These are phyloP conservation scores for Berghia stephanieae DNA, from an alignment of 1,140 invertebrate genomes.

Conservation along the genomic window DNA sequence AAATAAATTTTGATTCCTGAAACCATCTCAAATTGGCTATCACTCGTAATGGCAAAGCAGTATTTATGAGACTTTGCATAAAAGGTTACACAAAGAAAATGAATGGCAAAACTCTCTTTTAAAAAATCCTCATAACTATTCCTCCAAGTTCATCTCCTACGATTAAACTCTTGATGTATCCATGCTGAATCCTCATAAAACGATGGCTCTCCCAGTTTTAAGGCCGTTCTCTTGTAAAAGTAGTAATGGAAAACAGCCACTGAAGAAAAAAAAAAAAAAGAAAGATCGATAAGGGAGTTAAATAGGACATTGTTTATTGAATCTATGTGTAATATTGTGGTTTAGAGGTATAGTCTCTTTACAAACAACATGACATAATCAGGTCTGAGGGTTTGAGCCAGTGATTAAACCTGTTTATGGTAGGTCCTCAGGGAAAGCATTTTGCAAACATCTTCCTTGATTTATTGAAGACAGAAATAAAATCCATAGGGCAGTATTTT, in stretches of 20 bases:
- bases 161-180: slow-evolving; percentile 68
- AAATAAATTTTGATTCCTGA: neutral
- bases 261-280: slow-evolving; percentile 45
- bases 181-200: slow-evolving; percentile 69
- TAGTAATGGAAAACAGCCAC: slow-evolving; percentile 70
- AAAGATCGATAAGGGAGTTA: neutral
- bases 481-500: neutral
- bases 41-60: too few species aligned
- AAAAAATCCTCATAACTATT: neutral
- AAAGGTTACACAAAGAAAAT: neutral
- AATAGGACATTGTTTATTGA: neutral
- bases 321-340: too few species aligned
- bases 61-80: too few species aligned
- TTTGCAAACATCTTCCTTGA: neutral
- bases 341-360: too few species aligned
- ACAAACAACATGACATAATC: too few species aligned
- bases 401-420: too few species aligned
- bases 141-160: slow-evolving; percentile 50
- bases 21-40: too few species aligned
- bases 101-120: neutral
- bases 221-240: slow-evolving; percentile 69
- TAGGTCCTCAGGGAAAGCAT: too few species aligned
- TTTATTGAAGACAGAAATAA: neutral
- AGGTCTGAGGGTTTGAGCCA: too few species aligned
- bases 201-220: slow-evolving; percentile 68